A percentile compares a stretch with the other conserved stretches of the same genome.
These are phyloP conservation scores for Rutilus rutilus DNA, from an alignment of 2,113 vertebrate species.

Conservation along the genomic window DNA sequence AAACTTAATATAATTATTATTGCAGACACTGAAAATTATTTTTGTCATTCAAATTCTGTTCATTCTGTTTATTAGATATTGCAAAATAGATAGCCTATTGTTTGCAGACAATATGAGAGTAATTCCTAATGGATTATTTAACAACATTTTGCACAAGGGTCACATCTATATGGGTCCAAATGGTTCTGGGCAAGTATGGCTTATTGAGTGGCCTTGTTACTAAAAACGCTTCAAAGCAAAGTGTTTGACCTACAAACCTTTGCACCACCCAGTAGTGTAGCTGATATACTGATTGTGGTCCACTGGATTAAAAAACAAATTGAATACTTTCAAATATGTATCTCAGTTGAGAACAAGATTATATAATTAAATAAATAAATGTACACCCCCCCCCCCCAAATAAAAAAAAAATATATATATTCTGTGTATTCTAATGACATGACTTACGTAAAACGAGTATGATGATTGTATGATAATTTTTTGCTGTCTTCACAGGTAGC, in stretches of 20 bases:
- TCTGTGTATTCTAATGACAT: too few relatives aligned
- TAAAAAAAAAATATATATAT: too few relatives aligned
- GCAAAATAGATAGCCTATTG: not conserved
- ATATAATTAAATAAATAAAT: too few relatives aligned
- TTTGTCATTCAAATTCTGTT: not conserved
- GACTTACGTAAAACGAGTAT: too few relatives aligned
- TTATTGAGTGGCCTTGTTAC: conserved; percentile 70
- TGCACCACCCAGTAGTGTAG: not conserved
- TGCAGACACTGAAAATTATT: not conserved
- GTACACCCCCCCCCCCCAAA: too few relatives aligned
- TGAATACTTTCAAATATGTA: not conserved
- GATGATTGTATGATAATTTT: not conserved
- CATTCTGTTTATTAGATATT: not conserved
- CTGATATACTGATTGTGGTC: not conserved
- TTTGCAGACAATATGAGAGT: not conserved
- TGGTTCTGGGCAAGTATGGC: conserved; percentile 55
- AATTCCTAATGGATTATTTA: conserved; percentile 52
- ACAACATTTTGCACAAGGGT: conserved; percentile 44
- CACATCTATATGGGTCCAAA: conserved; percentile 46
- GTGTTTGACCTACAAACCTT: conserved; percentile 67
- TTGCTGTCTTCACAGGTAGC: not conserved
- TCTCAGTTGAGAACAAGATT: not conserved
- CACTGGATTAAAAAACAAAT: too few relatives aligned
- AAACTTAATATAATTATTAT: not conserved
- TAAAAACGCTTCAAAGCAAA: conserved; percentile 46